Base-by-base conservation (phyloP, 2,113 vertebrate species). In the Otolemur garnettii region DNA sequence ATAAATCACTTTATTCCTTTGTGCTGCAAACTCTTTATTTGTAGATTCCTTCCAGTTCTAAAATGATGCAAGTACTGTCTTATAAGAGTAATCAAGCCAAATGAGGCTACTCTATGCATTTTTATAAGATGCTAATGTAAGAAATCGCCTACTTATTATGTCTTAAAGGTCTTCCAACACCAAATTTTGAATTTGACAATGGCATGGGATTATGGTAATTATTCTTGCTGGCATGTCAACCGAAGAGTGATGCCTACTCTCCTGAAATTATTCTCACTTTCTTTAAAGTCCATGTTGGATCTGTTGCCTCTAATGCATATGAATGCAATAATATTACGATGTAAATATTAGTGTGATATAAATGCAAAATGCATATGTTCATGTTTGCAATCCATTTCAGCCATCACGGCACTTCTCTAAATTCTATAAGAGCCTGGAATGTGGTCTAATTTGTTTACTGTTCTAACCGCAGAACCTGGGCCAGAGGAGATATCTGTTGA, bases 101-200 rank as follows among this genome's bases (percentile, higher is more conserved):
- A 80, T 1, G 33, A 30, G 26, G 75, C 21, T 71, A 28, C 35
- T 85, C 64, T 77, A 11, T 71, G 55, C 55, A 21, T 64, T 3
- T 42, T 89, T 59, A 14, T 50, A 50, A 42, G 6, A 75, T 64
- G 33, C 30, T 57, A 15, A 55, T 1, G 0, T 53, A 68, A 80
- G 84, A 83, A 91, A 80, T 60, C 21, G 10, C 26, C 53, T 60
- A 26, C 19, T 78, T 77, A 87, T 33, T 55, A n/a, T 88, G 33
- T 60, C 69, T 62, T 93, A 28, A 5, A 62, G 66, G 57, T 57
- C 79, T 45, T 69, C 21, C 69, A 78, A 24, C 13, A 64, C 30
- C 35, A 60, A 81, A 78, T 80, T 62, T 35, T 89, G 77, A 87
- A 62, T 84, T 68, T 84, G 64, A 84, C 38, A 87, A 10, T 85